phyloP scores from a whole-genome alignment of 1,140 invertebrate genomes.

The Sminthurides bifidus region DNA sequence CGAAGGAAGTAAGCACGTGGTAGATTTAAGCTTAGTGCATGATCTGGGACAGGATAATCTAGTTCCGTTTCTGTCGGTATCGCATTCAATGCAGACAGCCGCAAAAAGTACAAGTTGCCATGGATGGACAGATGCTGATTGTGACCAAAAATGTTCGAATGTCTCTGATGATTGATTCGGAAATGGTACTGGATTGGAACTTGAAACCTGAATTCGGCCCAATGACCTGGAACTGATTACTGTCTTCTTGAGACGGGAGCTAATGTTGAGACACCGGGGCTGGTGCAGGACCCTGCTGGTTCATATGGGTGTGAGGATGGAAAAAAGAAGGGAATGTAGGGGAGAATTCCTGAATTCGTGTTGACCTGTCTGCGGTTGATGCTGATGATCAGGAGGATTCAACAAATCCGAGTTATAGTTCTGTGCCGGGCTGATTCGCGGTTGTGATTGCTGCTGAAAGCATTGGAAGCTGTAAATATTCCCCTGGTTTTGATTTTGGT shows the following conservation, averaged over 20 bases:
- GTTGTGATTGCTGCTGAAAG: constrained; percentile 1
- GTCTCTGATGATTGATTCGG: constrained; percentile 1
- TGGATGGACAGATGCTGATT: constrained; percentile 19
- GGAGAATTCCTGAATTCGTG: constrained; percentile 14
- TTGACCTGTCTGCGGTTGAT: not conserved
- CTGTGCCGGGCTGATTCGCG: too few relatives aligned
- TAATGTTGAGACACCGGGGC: not conserved
- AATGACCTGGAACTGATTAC: not conserved
- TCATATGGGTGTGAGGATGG: constrained; percentile 13
- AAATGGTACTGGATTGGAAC: not conserved
- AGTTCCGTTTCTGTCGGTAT: too few relatives aligned
- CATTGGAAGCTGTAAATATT: not conserved
- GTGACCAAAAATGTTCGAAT: constrained; percentile 30
- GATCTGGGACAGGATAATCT: too few relatives aligned
- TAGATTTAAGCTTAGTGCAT: too few relatives aligned
- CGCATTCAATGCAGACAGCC: too few relatives aligned
- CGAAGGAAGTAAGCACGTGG: too few relatives aligned
- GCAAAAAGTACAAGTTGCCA: too few relatives aligned
- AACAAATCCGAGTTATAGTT: too few relatives aligned
- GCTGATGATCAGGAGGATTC: not conserved
- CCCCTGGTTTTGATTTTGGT: not conserved
- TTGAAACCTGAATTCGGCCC: too few relatives aligned
- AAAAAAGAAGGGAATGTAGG: constrained; percentile 27
- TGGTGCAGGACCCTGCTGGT: not conserved
- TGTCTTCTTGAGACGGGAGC: not conserved